Conservation (phyloP, 2,113 vertebrate species). For the Salvelinus alpinus region DNA sequence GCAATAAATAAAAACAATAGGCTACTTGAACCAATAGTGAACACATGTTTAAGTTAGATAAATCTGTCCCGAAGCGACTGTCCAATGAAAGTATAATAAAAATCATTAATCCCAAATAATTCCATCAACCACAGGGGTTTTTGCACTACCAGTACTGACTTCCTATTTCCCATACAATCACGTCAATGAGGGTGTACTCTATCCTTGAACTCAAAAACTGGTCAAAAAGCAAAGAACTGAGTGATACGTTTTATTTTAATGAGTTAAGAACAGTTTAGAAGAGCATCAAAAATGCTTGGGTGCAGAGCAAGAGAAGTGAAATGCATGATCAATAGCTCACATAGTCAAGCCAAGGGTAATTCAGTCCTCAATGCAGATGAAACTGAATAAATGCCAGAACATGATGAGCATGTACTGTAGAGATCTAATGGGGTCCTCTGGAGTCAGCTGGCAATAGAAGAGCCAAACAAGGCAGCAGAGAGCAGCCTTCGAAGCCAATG, state of each 20-base stretch:
- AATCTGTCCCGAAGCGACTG: too few species aligned
- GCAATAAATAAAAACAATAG: too few species aligned
- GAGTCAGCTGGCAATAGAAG: background rate
- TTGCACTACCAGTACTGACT: too few species aligned
- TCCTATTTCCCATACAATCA: too few species aligned
- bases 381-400: background rate
- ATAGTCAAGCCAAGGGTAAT: background rate
- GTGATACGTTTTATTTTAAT: background rate
- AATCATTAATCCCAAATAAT: too few species aligned
- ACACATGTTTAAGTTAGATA: too few species aligned
- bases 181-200: conserved; percentile 29
- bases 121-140: too few species aligned
- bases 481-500: background rate
- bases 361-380: background rate
- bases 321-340: background rate
- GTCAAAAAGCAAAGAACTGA: background rate
- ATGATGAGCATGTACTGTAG: background rate
- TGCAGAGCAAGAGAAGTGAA: background rate
- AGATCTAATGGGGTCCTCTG: background rate
- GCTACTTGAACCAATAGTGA: too few species aligned
- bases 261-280: too few species aligned
- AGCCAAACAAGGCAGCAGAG: background rate
- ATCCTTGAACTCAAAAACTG: too few species aligned
- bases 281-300: too few species aligned
- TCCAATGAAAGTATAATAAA: too few species aligned